Percentiles rank a stretch among this genome's conserved stretches.
Conservation (phyloP, 1,140 invertebrate genomes). For the Phymorhynchus buccinoides region DNA sequence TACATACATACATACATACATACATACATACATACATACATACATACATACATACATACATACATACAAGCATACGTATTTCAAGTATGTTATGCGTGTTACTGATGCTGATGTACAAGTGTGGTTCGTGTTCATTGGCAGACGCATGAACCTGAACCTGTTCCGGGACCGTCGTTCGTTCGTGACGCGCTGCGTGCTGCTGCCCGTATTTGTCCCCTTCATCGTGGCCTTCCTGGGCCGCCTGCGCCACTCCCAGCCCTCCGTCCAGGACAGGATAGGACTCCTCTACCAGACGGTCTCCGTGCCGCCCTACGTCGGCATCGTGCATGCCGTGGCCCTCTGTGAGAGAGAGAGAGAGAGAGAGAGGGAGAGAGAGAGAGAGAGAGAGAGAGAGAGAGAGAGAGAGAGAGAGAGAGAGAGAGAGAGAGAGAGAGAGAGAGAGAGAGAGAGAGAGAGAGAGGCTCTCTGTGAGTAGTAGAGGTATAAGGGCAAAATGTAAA, state of each 20-base stretch:
- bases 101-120: too few species aligned
- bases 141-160: constrained; percentile 64
- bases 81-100: background rate
- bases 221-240: constrained; percentile 63
- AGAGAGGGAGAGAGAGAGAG: too few species aligned
- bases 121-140: too few species aligned
- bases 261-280: constrained; percentile 63
- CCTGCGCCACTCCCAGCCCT: constrained; percentile 56
- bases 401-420: too few species aligned
- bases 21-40: background rate
- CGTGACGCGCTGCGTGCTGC: constrained; percentile 52
- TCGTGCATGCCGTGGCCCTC: constrained; percentile 53
- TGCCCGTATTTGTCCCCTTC: constrained; percentile 63
- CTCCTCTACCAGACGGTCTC: constrained; percentile 60
- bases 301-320: constrained; percentile 57
- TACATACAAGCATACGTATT: too few species aligned
- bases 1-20: background rate
- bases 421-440: too few species aligned
- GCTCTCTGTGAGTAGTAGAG: too few species aligned
- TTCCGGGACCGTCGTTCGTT: constrained; percentile 61
- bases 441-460: too few species aligned
- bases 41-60: background rate
- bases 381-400: too few species aligned
- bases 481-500: too few species aligned
- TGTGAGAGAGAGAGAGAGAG: too few species aligned